phyloP scores from a whole-genome alignment of 2,888 invertebrate species.

The Himalopsyche kuldschensis region DNA sequence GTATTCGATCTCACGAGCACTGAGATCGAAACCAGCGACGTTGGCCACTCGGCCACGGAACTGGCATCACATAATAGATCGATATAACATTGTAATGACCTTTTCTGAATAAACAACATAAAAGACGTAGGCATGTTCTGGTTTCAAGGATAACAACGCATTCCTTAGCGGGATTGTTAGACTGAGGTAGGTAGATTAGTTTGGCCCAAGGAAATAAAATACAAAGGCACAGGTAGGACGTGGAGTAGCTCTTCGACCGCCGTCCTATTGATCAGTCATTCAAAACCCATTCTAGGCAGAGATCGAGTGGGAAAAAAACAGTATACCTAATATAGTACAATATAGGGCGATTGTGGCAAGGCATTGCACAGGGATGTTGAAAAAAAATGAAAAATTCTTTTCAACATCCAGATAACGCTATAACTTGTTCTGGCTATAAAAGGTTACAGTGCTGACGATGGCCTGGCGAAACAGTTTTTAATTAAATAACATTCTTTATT shows the following conservation, averaged over 20 bases:
- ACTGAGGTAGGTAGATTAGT: neutral
- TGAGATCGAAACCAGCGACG: too few species aligned
- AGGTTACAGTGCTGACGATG: too few species aligned
- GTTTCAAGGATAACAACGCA: neutral
- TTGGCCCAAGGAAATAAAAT: neutral
- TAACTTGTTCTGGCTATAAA: too few species aligned
- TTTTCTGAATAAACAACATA: too few species aligned
- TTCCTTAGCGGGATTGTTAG: neutral
- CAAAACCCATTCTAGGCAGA: neutral
- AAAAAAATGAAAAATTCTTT: too few species aligned
- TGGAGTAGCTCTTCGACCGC: neutral
- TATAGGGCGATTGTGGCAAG: neutral
- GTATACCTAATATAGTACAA: neutral
- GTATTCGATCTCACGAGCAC: too few species aligned
- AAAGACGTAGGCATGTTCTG: neutral
- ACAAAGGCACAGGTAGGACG: neutral
- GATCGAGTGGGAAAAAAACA: neutral
- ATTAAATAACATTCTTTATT: too few species aligned
- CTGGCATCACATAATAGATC: too few species aligned
- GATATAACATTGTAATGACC: too few species aligned
- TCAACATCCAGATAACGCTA: too few species aligned
- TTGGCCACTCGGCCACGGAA: too few species aligned
- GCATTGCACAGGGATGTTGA: neutral
- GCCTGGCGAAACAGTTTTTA: too few species aligned
- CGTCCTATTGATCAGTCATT: neutral